A percentile compares a stretch with the other conserved stretches of the same genome.
phyloP scores from a whole-genome alignment of 2,113 vertebrate genomes.

The Pyxicephalus adspersus region DNA sequence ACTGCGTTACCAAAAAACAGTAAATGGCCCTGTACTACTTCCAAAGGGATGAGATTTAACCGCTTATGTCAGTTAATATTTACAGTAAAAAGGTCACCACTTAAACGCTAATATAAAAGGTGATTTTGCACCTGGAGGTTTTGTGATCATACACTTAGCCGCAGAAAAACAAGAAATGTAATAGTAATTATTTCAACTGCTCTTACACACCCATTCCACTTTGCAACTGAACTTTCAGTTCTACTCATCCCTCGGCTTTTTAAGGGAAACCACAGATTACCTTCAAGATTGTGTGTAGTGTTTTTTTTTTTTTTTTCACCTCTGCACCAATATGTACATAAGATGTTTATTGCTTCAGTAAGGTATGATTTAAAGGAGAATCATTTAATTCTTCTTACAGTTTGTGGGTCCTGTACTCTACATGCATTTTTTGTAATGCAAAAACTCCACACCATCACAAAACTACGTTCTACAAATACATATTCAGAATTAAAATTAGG shows the following conservation, averaged over 20 bases:
- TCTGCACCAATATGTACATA: background rate
- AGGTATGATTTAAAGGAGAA: background rate
- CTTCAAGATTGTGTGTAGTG: slow-evolving; percentile 12
- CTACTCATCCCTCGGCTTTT: slow-evolving; percentile 46
- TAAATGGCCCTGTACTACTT: no score
- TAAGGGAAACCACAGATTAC: slow-evolving; percentile 21
- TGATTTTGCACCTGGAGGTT: slow-evolving; percentile 12
- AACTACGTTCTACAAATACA: no score
- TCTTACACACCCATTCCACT: slow-evolving; percentile 31
- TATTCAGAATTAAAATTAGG: no score
- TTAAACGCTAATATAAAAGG: background rate
- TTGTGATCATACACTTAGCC: slow-evolving; percentile 8
- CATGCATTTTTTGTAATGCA: no score
- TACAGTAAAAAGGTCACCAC: background rate
- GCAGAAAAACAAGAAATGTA: slow-evolving; percentile 11
- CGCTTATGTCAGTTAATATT: background rate
- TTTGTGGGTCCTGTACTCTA: no score
- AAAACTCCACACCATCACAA: no score
- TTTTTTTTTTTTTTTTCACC: slow-evolving; percentile 33
- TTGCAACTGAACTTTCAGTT: slow-evolving; percentile 52
- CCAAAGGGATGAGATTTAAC: no score
- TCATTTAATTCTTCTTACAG: no score
- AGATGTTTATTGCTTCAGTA: background rate
- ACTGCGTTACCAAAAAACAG: no score
- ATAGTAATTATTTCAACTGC: slow-evolving; percentile 25